Evolutionary conservation across 2,888 invertebrate species (phyloP).

Genomic region (Chouioia cunea): DNA sequence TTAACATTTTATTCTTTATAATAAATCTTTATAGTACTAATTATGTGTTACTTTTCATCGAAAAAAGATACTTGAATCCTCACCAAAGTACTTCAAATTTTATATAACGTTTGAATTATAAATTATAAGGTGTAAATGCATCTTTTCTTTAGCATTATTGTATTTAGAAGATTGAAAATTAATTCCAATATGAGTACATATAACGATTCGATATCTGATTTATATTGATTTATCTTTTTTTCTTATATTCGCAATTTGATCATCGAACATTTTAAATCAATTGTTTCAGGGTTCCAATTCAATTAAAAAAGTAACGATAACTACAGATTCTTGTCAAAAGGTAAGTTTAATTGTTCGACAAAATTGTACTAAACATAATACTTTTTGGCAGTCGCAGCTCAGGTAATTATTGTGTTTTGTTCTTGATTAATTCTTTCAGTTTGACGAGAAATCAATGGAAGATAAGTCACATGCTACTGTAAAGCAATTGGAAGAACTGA

Average conservation of each 20-base stretch:
- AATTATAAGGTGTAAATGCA: slow-evolving; percentile 8
- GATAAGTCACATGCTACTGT: neutral
- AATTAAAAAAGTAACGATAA: slow-evolving; percentile 36
- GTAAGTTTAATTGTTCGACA: slow-evolving; percentile 18
- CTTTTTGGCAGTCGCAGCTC: neutral
- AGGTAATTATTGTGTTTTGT: neutral
- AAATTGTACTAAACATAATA: slow-evolving; percentile 4
- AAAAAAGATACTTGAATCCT: neutral
- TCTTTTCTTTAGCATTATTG: neutral
- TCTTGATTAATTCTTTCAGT: slow-evolving; percentile 17
- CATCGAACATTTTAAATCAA: neutral
- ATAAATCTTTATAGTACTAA: neutral
- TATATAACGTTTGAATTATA: neutral
- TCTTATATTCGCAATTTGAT: slow-evolving; percentile 1
- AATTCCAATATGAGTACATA: neutral
- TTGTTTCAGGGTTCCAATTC: slow-evolving; percentile 40
- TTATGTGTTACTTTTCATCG: neutral
- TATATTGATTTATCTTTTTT: neutral
- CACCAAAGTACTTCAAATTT: neutral
- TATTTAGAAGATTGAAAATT: neutral
- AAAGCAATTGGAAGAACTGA: slow-evolving; percentile 36
- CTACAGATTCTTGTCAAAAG: slow-evolving; percentile 19
- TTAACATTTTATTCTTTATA: slow-evolving; percentile 7
- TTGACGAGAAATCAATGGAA: slow-evolving; percentile 12
- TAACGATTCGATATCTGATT: slow-evolving; percentile 6